Percentiles rank a stretch among this genome's conserved stretches.
Conservation (phyloP, 2,113 vertebrate genomes). For the Falcunculus frontatus region DNA sequence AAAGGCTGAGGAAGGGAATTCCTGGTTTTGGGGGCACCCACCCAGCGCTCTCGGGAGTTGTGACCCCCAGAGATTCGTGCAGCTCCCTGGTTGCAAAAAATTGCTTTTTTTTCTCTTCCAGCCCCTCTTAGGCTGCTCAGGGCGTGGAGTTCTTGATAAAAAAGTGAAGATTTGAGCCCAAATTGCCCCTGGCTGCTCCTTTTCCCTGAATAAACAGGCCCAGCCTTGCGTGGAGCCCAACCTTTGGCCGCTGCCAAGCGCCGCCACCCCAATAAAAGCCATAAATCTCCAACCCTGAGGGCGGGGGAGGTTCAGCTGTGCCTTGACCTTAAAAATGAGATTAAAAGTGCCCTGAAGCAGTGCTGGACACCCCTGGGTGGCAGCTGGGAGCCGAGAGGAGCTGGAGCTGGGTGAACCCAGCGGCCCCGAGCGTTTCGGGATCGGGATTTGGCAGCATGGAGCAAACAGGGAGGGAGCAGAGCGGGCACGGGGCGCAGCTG, state of each 20-base stretch:
- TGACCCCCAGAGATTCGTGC: fast-evolving
- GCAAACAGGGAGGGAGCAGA: background rate
- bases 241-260: background rate
- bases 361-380: background rate
- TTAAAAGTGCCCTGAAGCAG: background rate
- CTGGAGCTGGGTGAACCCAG: background rate
- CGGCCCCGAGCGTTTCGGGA: fast-evolving
- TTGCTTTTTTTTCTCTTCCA: background rate
- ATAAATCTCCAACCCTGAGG: background rate
- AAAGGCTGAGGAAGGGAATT: background rate
- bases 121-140: background rate
- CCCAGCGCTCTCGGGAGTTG: fast-evolving
- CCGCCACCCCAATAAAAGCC: background rate
- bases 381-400: background rate
- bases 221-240: background rate
- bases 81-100: background rate
- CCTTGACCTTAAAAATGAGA: background rate
- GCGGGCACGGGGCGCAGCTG: background rate
- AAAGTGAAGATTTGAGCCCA: background rate
- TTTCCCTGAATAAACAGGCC: background rate
- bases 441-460: fast-evolving
- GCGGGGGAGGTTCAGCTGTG: fast-evolving
- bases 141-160: background rate
- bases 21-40: background rate
- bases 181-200: background rate